Conservation (phyloP, 2,797 vertebrate species). For the Mormyrus proboscirostris region DNA sequence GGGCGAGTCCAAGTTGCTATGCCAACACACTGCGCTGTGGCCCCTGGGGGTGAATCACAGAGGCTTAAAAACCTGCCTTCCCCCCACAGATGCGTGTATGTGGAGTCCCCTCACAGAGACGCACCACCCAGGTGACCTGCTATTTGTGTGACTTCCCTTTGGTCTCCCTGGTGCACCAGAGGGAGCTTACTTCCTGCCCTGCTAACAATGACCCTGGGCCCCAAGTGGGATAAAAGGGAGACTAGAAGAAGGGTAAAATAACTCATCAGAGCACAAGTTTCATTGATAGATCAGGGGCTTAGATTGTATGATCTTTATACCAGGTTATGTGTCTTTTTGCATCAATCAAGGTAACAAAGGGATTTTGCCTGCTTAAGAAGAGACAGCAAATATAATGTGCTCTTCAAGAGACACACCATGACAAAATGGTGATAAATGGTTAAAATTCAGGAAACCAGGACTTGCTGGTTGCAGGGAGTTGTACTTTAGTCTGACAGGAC, state of each 20-base stretch:
- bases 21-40: background rate
- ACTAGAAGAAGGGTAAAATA: background rate
- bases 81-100: background rate
- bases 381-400: background rate
- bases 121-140: background rate
- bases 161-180: background rate
- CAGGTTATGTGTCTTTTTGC: background rate
- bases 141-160: background rate
- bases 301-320: background rate
- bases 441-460: background rate
- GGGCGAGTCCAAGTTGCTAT: background rate
- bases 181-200: background rate
- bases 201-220: background rate
- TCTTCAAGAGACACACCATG: background rate
- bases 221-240: background rate
- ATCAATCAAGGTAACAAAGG: background rate
- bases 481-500: background rate
- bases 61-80: background rate
- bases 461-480: background rate
- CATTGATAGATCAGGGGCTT: background rate
- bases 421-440: background rate
- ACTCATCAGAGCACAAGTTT: background rate
- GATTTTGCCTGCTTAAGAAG: background rate
- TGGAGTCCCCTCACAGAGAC: background rate
- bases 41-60: background rate